These are phyloP conservation scores for Phthorimaea operculella DNA, from an alignment of 1,140 invertebrate species.

Conservation along the genomic window DNA sequence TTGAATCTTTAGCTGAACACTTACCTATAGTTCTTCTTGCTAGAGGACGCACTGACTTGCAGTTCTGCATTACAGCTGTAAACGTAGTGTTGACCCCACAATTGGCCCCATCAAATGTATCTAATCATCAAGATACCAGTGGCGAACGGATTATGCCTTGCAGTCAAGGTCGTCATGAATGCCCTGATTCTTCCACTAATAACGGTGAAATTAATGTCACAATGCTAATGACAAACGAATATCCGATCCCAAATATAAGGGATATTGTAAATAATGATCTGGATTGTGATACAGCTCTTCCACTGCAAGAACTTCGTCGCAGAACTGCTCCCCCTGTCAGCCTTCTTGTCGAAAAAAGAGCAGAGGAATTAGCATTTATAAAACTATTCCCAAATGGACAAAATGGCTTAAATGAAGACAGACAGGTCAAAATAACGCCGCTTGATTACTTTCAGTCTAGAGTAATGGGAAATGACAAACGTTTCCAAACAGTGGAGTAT, in stretches of 20 bases:
- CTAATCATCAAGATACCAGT: background rate
- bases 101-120: background rate
- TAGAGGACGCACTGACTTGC: background rate
- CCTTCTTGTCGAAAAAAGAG: background rate
- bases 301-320: background rate
- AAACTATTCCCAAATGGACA: no score
- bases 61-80: slow-evolving; percentile 1
- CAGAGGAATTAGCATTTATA: no score
- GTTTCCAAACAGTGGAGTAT: no score
- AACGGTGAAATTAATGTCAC: background rate
- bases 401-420: slow-evolving; percentile 10
- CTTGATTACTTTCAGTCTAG: no score
- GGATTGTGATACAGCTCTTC: background rate
- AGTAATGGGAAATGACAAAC: no score
- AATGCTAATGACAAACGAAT: no score
- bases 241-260: background rate
- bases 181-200: background rate
- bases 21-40: background rate
- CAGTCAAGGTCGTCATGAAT: background rate
- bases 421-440: slow-evolving; percentile 14
- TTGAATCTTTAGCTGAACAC: background rate
- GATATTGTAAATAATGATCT: background rate
- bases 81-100: background rate
- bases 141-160: no score
- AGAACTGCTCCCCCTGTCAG: slow-evolving; percentile 7